Evolutionary conservation across 30 jellyfish, hydroid and myxozoan genomes (phyloP), one percentile per base, ranked within the genome.

Genomic region (Sanderia malayensis): DNA sequence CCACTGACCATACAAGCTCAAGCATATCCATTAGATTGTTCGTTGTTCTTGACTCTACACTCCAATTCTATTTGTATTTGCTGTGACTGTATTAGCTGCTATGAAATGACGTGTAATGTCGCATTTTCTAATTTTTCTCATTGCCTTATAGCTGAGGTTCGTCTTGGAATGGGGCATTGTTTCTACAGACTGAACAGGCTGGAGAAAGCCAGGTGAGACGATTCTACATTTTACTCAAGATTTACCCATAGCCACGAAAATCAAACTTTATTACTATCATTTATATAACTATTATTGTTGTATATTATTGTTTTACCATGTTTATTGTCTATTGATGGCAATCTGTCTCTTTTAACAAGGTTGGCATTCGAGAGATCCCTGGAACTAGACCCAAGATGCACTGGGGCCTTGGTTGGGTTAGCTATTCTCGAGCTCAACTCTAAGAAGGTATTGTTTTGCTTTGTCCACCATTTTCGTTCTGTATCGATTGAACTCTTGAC

Each of bases 151-250:
- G 98, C 98, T 22, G 96, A 83, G 37, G 96, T 91, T 2, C 96
- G 98, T 27, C 87, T 91, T 41, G 98, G 96, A 6, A 91, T 91
- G 94, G 98, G 98, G 1, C 96, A 83, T 52, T 91, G 98, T 47
- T 91, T 85, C 78, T 84, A 62, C 62, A 86, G 95, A 1, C 66
- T 91, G 13, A 80, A 80, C 66, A 84, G 96, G 23, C 61, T 77
- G 58, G 96, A 91, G 59, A 91, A 91, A 57, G 98, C 98, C 32
- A 77, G 96, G 86, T 80, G 57, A 1, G 29, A 37, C 6, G 13
- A 6, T 4, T 4, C 52, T 37, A 37, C 52, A 37, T 37, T 37
- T 37, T 37, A 37, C 52, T 37, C 52, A 13, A 4, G 52, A 4
- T 37, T 37, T 37, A 37, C 10, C 13, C 52, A 37, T 37, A 37